Percentiles rank a stretch among this genome's conserved stretches.
phyloP scores from a whole-genome alignment of 2,797 vertebrate species.

The Cossypha dichroa region DNA sequence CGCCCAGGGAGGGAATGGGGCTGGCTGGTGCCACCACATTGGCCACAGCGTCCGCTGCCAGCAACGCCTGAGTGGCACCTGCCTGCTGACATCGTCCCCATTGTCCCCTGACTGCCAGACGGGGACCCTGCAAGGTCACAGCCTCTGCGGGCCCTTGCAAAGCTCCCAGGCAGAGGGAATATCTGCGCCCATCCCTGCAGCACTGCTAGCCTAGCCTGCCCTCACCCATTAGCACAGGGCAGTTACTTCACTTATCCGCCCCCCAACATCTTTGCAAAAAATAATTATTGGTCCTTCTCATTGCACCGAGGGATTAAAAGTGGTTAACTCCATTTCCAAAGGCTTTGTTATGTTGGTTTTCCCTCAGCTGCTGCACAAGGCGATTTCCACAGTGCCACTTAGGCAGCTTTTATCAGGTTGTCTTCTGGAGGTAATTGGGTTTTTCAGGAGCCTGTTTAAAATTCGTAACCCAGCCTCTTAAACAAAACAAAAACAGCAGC shows the following conservation, averaged over 20 bases:
- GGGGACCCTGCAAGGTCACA: constrained; percentile 1
- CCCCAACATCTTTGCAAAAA: constrained; percentile 10
- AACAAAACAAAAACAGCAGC: constrained; percentile 54
- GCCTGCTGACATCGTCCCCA: background rate
- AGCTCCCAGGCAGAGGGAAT: background rate
- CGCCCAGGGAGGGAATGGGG: fast-evolving
- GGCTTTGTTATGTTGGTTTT: constrained; percentile 70
- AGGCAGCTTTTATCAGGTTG: constrained; percentile 60
- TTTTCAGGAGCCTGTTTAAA: constrained; percentile 63
- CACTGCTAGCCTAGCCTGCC: background rate
- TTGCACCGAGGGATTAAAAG: constrained; percentile 52
- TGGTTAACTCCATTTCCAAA: constrained; percentile 69
- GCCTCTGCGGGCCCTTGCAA: background rate
- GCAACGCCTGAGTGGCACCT: background rate
- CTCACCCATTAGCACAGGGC: constrained; percentile 9
- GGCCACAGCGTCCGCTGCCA: fast-evolving
- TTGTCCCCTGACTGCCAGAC: background rate
- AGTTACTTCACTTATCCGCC: background rate
- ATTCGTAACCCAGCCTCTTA: constrained; percentile 52
- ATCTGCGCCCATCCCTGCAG: background rate
- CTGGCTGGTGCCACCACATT: background rate
- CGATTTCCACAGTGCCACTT: constrained; percentile 61
- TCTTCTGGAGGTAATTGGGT: constrained; percentile 66
- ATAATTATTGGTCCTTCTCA: constrained; percentile 56
- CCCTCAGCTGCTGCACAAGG: constrained; percentile 25